Evolutionary conservation across 2,888 invertebrate genomes (phyloP).

Genomic region (Dendrolimus pini): DNA sequence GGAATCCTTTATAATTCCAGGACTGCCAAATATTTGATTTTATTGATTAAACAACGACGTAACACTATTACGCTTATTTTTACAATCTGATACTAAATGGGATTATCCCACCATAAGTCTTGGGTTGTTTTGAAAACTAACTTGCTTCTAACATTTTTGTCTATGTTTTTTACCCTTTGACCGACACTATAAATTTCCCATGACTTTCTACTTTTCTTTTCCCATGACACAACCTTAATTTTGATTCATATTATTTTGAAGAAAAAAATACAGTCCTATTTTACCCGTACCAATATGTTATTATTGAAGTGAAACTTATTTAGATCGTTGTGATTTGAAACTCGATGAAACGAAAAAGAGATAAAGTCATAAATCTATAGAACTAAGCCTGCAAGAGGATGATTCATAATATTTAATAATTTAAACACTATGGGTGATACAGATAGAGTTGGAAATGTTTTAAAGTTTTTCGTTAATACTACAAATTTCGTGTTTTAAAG

Average conservation of each 20-base stretch:
- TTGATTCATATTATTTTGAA: neutral
- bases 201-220: constrained; percentile 24
- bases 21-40: constrained; percentile 21
- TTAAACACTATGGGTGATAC: no score
- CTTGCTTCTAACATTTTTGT: constrained; percentile 44
- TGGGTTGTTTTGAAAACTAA: constrained; percentile 39
- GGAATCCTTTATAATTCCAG: constrained; percentile 8
- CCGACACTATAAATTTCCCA: constrained; percentile 32
- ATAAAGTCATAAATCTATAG: no score
- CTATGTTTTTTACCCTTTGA: constrained; percentile 29
- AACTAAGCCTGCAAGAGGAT: no score
- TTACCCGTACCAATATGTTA: neutral
- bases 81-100: constrained; percentile 30
- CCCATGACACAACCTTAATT: neutral
- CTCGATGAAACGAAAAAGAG: no score
- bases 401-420: no score
- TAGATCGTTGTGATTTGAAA: no score
- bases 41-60: no score
- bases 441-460: no score
- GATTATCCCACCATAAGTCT: constrained; percentile 42
- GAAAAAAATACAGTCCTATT: neutral
- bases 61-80: constrained; percentile 35
- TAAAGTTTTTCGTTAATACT: no score
- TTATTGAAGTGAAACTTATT: no score
- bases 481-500: no score